Base-by-base conservation (phyloP, 1,140 invertebrate genomes). In the Popillia japonica region DNA sequence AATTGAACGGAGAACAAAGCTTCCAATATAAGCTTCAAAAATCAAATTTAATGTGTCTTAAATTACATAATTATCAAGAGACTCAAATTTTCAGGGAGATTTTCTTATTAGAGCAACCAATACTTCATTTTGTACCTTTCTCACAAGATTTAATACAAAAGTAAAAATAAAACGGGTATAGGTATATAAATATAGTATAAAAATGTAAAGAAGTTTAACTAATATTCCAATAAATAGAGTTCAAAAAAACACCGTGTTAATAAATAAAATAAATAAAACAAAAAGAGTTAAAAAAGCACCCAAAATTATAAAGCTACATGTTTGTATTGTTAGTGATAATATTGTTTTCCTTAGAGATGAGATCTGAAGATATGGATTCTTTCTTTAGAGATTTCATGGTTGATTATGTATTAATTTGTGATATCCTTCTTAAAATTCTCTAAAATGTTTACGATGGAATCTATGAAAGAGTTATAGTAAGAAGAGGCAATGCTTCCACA, bases 391-490 rank as follows among this genome's bases (percentile, higher is more conserved):
- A 17, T n/a, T 55, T 55, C 48, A 7, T 55, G 6, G n/a, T 55
- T 17, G 48, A n/a, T 55, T n/a, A 17, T 14, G 42, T 17, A 41
- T 68, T 42, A 74, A 40, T 41, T 41, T 8, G 11, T 68, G 8
- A 68, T 27, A 10, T 68, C 61, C 27, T 74, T 74, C 27, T 14
- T 74, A 8, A 74, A 41, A 20, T n/a, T 22, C 8, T 44, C 40
- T 9, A 74, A 74, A 41, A 40, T 34, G 9, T 72, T 55, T 41
- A 61, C 23, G 64, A 81, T 72, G 72, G 77, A 72, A 73, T 83
- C 80, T 78, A 81, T 74, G 41, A 88, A 81, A 82, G 88, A 79
- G 80, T 88, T 80, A 80, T 82, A 79, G 75, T 85, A 82, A 80
- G 64, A 74, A 72, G 81, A 78, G 76, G 80, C 80, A 80, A 84